Conservation (phyloP, 2,888 invertebrate genomes). For the Cryptocheilus praepositus region DNA sequence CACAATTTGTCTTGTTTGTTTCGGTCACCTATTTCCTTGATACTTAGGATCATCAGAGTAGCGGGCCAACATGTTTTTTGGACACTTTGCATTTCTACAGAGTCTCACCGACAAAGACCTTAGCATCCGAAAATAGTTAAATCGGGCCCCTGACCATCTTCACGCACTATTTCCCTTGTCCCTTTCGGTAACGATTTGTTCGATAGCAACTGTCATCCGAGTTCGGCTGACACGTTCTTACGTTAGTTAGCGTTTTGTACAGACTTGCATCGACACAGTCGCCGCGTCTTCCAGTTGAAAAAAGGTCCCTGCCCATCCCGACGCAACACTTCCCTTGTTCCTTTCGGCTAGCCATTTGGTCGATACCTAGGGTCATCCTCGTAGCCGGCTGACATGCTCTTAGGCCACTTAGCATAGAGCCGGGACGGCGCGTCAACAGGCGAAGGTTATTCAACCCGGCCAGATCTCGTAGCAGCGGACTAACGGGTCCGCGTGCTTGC, state of each 20-base stretch:
- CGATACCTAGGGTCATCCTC: too few relatives aligned
- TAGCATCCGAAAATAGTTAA: too few relatives aligned
- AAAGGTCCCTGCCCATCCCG: background rate
- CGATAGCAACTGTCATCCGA: too few relatives aligned
- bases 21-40: slow-evolving; percentile 21
- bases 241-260: too few relatives aligned
- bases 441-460: slow-evolving; percentile 71
- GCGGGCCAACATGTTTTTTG: slow-evolving; percentile 38
- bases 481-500: slow-evolving; percentile 62
- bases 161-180: too few relatives aligned
- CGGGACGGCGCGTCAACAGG: slow-evolving; percentile 17
- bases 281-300: too few relatives aligned
- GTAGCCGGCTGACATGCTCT: slow-evolving; percentile 38
- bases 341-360: slow-evolving; percentile 19
- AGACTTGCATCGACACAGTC: too few relatives aligned
- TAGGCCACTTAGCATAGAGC: slow-evolving; percentile 60
- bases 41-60: too few relatives aligned
- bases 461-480: slow-evolving; percentile 56
- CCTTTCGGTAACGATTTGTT: too few relatives aligned
- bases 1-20: background rate
- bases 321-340: background rate
- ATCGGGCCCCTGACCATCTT: too few relatives aligned
- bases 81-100: slow-evolving; percentile 63
- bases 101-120: too few relatives aligned
- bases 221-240: too few relatives aligned